Conservation (phyloP, 2,888 invertebrate species). For the Orchestes rusci region DNA sequence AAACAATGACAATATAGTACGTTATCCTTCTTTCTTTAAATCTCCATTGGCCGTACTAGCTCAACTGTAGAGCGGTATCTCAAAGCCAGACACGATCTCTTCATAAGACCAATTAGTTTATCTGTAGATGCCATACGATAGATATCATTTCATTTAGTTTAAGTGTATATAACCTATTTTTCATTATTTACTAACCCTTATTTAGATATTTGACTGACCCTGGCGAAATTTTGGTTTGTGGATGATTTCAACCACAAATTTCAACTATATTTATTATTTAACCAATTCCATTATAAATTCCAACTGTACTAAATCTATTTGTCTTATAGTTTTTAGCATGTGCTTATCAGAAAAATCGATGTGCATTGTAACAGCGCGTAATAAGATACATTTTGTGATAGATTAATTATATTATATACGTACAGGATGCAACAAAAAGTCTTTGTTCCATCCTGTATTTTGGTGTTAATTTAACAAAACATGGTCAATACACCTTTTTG, state of each 20-base stretch:
- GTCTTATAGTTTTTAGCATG: too few relatives aligned
- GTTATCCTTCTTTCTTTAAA: constrained; percentile 15
- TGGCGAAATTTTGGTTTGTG: not conserved
- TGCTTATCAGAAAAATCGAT: too few relatives aligned
- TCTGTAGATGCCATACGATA: too few relatives aligned
- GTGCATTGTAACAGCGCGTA: too few relatives aligned
- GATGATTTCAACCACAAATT: not conserved
- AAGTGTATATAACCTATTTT: constrained; percentile 3
- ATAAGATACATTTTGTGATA: constrained; percentile 1
- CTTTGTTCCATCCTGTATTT: too few relatives aligned
- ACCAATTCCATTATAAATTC: too few relatives aligned
- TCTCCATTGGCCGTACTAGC: not conserved
- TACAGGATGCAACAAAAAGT: not conserved
- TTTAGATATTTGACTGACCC: not conserved
- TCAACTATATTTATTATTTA: not conserved
- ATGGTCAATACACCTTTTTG: too few relatives aligned
- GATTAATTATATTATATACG: constrained; percentile 2
- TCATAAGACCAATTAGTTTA: constrained; percentile 21
- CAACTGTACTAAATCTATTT: too few relatives aligned
- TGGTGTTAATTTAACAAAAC: too few relatives aligned
- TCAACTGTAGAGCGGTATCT: not conserved
- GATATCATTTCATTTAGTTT: not conserved
- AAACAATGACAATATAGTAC: constrained; percentile 23
- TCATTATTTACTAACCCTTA: constrained; percentile 1
- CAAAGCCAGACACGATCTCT: constrained; percentile 17